These are phyloP conservation scores for Adelges cooleyi DNA, from an alignment of 1,140 invertebrate genomes.

Conservation along the genomic window DNA sequence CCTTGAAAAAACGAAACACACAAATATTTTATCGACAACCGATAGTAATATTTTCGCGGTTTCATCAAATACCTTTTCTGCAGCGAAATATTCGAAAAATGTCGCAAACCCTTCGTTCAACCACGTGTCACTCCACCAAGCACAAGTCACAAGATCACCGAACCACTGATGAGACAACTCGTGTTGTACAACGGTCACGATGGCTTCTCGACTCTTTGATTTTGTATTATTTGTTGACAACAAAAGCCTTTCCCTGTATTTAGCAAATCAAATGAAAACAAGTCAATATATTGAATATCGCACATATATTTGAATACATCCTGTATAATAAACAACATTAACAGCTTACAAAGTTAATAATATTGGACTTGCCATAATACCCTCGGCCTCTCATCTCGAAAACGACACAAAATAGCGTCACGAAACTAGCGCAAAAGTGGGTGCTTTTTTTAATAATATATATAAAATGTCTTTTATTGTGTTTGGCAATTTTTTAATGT, in stretches of 20 bases:
- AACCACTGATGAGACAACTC: constrained; percentile 45
- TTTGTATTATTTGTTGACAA: background rate
- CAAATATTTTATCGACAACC: background rate
- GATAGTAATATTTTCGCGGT: background rate
- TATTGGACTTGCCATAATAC: no score
- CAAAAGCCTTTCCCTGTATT: constrained; percentile 10
- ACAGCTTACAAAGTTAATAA: no score
- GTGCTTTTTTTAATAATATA: no score
- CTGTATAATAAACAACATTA: no score
- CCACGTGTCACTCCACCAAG: constrained; percentile 44
- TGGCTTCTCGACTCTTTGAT: constrained; percentile 33
- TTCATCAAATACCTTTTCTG: constrained; percentile 6
- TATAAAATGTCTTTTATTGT: no score
- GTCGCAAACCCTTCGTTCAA: constrained; percentile 47
- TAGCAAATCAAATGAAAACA: background rate
- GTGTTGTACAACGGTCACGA: constrained; percentile 42
- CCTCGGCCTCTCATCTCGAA: no score
- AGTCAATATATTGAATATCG: no score
- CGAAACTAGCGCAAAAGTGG: no score
- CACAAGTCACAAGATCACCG: constrained; percentile 40
- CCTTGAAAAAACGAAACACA: constrained; percentile 23
- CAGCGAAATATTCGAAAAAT: constrained; percentile 37
- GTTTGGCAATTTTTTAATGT: no score
- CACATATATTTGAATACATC: no score
- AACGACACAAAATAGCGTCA: no score